A percentile compares a stretch with the other conserved stretches of the same genome.
Evolutionary conservation across 2,797 vertebrate genomes (phyloP).

Genomic region (Anniella stebbinsi): DNA sequence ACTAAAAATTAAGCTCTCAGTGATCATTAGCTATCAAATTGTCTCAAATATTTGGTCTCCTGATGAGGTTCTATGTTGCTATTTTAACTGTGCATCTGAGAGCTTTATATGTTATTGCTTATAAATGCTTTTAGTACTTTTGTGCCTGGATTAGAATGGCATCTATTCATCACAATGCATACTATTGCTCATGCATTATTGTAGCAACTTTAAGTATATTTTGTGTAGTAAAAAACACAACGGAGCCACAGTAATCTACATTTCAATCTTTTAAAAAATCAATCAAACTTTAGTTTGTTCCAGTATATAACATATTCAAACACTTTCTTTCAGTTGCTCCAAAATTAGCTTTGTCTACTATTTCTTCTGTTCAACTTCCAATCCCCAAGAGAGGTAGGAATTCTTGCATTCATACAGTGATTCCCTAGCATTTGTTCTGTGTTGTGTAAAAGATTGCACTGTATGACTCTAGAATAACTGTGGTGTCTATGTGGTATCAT

Average conservation of each 20-base stretch:
- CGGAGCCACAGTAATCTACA: constrained; percentile 20
- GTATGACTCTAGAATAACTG: constrained; percentile 87
- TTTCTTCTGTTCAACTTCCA: constrained; percentile 94
- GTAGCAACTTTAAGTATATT: not conserved
- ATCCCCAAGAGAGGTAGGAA: constrained; percentile 98
- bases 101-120: not conserved
- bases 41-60: not conserved
- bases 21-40: constrained; percentile 6
- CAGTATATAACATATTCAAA: constrained; percentile 44
- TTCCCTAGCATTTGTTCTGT: constrained; percentile 76
- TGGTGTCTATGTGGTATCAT: constrained; percentile 78
- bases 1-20: not conserved
- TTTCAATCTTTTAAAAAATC: constrained; percentile 30
- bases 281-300: constrained; percentile 49
- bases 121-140: constrained; percentile 4
- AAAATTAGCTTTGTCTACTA: constrained; percentile 94
- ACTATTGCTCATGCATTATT: not conserved
- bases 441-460: constrained; percentile 82
- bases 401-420: constrained; percentile 88
- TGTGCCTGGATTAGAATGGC: constrained; percentile 37
- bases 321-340: constrained; percentile 87
- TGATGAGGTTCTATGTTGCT: not conserved
- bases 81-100: not conserved
- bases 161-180: not conserved
- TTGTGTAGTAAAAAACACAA: constrained; percentile 34